Evolutionary conservation across 2,888 invertebrate genomes (phyloP), one percentile per base, ranked within the genome.

Genomic region (Drosophila suboccidentalis): DNA sequence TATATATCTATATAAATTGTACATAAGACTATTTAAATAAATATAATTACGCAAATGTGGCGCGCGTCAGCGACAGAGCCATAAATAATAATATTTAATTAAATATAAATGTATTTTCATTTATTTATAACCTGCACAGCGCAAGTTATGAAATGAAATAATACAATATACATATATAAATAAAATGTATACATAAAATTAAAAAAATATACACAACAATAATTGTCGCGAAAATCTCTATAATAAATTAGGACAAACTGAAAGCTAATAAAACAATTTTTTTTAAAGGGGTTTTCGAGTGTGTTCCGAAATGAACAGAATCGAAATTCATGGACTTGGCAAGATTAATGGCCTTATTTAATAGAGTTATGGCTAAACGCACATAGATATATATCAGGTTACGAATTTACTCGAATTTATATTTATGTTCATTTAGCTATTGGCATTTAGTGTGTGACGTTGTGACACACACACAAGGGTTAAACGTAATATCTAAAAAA

Each of bases 31-130:
- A 76, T 78, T 79, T 85, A 84, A 81, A 87, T 83, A 83, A 87
- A 83, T 84, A 84, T 82, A 84, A 84, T 87, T 82, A 84, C 78
- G 73, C 65, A 68, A 69, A 69, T 71, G 68, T 44, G 70, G 11
- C 44, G 22, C 38, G 47, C 57, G 66, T 49, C 67, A 64, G 71
- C 53, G 53, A 54, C 64, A 60, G 79, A 60, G 76, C 78, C 86
- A 87, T 84, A 87, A 84, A 84, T 84, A 84, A 87, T 87, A 87
- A 84, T 84, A 87, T 84, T 84, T 82, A 87, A 84, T 87, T 85
- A 84, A 87, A 87, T 87, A 84, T 80, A 85, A 80, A 85, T 80
- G 70, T 74, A 71, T 82, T 74, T 34, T 62, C 53, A 65, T 78
- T 59, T 68, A 71, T 78, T 78, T 81, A 76, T 78, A 78, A 75